Evolutionary conservation across 2,888 invertebrate genomes (phyloP), one percentile per base, ranked within the genome.

Genomic region (Alsophila aescularia): DNA sequence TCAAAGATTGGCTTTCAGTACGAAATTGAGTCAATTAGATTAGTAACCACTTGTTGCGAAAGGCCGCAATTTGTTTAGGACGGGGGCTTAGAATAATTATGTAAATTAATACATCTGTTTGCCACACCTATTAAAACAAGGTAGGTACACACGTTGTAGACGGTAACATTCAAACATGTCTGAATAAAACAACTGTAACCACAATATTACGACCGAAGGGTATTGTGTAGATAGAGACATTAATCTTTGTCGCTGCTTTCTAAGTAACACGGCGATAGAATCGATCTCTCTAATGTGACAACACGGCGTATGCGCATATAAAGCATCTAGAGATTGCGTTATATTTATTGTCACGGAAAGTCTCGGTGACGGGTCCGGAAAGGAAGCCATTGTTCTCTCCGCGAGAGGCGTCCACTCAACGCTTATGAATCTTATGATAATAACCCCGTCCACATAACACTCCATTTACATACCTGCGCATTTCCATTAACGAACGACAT

Each of bases 311-410:
- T 77, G 79, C 75, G 76, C 80, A 78, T 79, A 74, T 69, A 73
- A 78, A 79, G 62, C 63, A 64, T 66, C 42, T 59, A 45, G 62
- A 75, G 77, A 83, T 81, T 71, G 70, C 68, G 73, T 72, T 79
- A 79, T 81, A 80, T 81, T 82, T 82, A 65, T 73, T 53, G 66
- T 66, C 72, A 67, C 72, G 77, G 78, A 76, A 79, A 77, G 64
- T 79, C 75, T 70, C 73, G 65, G 58, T 45, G 49, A 52, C 15
- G 44, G 50, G 37, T 53, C 39, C 60, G 60, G 53, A 48, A 54
- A 71, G 79, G 77, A 80, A 79, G 76, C 66, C 67, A 83, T 85
- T 86, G 86, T 85, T 83, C 72, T 78, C 69, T 64, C 62, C 57
- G 43, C 57, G 56, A 62, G 66, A 82, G 76, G 79, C 68, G 77